Evolutionary conservation across 2,797 vertebrate genomes (phyloP).

Genomic region (Molossus alvarezi): DNA sequence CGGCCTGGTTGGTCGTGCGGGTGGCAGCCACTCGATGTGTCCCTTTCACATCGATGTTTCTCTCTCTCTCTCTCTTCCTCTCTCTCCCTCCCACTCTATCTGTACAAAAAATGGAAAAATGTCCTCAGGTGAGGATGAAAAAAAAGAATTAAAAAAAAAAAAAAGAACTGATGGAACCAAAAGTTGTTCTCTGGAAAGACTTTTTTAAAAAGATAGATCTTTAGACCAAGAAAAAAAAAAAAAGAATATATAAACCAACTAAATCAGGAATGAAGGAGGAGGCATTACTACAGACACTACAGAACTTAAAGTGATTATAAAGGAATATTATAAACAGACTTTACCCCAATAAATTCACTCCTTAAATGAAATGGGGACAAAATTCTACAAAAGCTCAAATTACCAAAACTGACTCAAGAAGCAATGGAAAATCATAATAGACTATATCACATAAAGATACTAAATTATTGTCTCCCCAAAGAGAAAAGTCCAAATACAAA

Average conservation of each 20-base stretch:
- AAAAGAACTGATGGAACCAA: constrained; percentile 52
- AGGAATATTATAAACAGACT: constrained; percentile 11
- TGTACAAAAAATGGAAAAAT: too few species aligned
- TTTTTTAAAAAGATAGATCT: neutral
- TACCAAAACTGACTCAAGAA: constrained; percentile 44
- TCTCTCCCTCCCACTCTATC: too few species aligned
- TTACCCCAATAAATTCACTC: constrained; percentile 43
- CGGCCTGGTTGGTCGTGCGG: too few species aligned
- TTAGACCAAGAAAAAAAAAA: neutral
- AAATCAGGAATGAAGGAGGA: neutral
- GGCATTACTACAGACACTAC: neutral
- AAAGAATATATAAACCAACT: neutral
- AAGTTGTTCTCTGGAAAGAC: constrained; percentile 43
- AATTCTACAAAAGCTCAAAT: constrained; percentile 59
- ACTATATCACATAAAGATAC: constrained; percentile 30
- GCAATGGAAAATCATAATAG: constrained; percentile 48
- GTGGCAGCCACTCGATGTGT: too few species aligned
- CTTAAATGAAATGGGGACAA: neutral
- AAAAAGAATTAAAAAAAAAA: too few species aligned
- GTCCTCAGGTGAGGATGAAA: too few species aligned
- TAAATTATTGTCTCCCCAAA: neutral
- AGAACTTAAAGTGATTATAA: constrained; percentile 39
- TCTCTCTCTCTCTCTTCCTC: too few species aligned
- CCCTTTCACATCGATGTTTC: too few species aligned
- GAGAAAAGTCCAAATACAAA: neutral